Evolutionary conservation across 2,888 invertebrate genomes (phyloP).

Genomic region (Dryobotodes eremita): DNA sequence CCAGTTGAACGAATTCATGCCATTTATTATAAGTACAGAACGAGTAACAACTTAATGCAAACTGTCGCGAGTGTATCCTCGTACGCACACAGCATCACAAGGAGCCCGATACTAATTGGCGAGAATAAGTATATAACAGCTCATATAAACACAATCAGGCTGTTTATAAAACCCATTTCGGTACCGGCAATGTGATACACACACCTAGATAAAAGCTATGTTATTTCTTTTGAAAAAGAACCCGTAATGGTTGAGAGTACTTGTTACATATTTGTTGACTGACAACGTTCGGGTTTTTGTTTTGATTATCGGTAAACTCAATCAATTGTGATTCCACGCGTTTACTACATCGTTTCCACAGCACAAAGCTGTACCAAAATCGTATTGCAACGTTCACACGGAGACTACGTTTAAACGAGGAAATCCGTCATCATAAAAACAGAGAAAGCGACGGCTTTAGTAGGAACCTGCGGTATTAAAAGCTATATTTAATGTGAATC

Average conservation of each 20-base stretch:
- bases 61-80: conserved; percentile 19
- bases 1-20: conserved; percentile 82
- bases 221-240: conserved; percentile 37
- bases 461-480: conserved; percentile 22
- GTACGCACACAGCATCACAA: conserved; percentile 19
- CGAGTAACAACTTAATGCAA: conserved; percentile 77
- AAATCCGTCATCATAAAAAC: conserved; percentile 31
- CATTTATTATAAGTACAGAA: conserved; percentile 80
- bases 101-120: conserved; percentile 33
- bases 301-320: conserved; percentile 30
- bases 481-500: conserved; percentile 36
- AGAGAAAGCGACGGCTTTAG: conserved; percentile 1
- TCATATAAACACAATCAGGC: conserved; percentile 43
- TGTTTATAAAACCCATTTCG: conserved; percentile 39
- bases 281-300: conserved; percentile 29
- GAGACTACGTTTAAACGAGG: conserved; percentile 12
- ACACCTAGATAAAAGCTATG: conserved; percentile 25
- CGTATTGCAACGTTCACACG: conserved; percentile 27
- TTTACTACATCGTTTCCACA: conserved; percentile 34
- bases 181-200: conserved; percentile 10
- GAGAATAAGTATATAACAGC: conserved; percentile 34
- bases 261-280: conserved; percentile 31
- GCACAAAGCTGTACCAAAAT: conserved; percentile 40
- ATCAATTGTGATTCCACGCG: conserved; percentile 32
- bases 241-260: conserved; percentile 18